These are phyloP conservation scores for Dipodomys spectabilis DNA, from an alignment of 2,113 vertebrate genomes.

Conservation along the genomic window DNA sequence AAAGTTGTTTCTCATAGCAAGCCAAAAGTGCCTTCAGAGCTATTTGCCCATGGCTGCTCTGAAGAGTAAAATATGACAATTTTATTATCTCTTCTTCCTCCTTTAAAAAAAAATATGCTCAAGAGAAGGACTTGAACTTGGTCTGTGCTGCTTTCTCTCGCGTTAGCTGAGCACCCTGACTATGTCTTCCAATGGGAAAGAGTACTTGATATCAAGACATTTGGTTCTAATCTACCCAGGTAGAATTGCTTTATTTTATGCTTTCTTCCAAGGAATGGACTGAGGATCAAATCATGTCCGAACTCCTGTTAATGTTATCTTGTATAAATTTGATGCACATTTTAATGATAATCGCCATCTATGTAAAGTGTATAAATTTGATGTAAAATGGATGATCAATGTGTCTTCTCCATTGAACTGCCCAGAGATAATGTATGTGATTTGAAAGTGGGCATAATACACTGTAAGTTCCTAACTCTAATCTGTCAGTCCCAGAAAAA, in stretches of 20 bases:
- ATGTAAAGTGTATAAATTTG: too few species aligned
- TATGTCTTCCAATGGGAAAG: neutral
- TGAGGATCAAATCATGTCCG: neutral
- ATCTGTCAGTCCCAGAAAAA: neutral
- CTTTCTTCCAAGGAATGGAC: neutral
- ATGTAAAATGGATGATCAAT: neutral
- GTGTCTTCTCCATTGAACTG: neutral
- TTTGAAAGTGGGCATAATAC: neutral
- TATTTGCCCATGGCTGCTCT: neutral
- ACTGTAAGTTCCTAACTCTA: neutral
- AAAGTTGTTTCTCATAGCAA: neutral
- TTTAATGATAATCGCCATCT: too few species aligned
- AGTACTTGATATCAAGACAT: neutral
- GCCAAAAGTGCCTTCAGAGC: neutral
- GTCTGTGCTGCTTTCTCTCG: too few species aligned
- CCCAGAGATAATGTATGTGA: neutral
- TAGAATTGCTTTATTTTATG: neutral
- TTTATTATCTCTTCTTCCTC: neutral
- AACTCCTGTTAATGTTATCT: neutral
- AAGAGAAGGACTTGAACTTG: too few species aligned
- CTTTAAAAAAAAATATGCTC: too few species aligned
- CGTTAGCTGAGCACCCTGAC: too few species aligned
- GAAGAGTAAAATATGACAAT: neutral
- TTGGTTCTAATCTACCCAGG: neutral
- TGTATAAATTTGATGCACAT: too few species aligned